Evolutionary conservation across 2,888 invertebrate genomes (phyloP), one percentile per base, ranked within the genome.

Genomic region (Cantharis lateralis): DNA sequence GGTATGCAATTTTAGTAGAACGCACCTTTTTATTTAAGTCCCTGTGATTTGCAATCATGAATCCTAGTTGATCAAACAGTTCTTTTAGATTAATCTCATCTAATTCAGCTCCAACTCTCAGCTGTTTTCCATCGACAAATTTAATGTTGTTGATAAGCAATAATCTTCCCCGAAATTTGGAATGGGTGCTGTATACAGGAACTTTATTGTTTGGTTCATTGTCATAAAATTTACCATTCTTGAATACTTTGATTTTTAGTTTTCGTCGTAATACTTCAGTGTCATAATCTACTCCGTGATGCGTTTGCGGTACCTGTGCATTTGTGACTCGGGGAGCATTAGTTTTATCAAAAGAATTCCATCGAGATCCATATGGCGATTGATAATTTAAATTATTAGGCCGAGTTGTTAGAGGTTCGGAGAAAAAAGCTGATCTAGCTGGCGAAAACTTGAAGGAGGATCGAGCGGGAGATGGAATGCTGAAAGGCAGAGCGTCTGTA

Each of bases 31-130:
- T 86, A 0, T 87, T 88, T 69, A 90, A 87, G 84, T 92, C 88
- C 70, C 84, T 84, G 80, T 89, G 88, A 3, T 85, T 84, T 71
- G 87, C 84, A 61, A 89, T 88, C 68, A 87, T 85, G 79, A 93
- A 93, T 13, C 91, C 92, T 72, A 93, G 88, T 85, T 92, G 90
- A 11, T 83, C 83, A 84, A 93, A 93, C n/a, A 93, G 86, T 70
- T 90, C 87, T 81, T 90, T 89, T 74, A 93, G 87, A 80, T 91
- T 91, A 71, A 87, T 83, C 81, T 90, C 89, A 87, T 94, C 94
- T 3, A 89, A 87, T 76, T 91, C 88, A n/a, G 92, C 93, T 28
- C 93, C 93, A 62, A 86, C 84, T 32, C 93, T 79, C 10, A 84
- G 75, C 2, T 81, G 73, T 13, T 80, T 79, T 13, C 81, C 77